Evolutionary conservation across 2,888 invertebrate genomes (phyloP).

Genomic region (Allolobophora icterica): DNA sequence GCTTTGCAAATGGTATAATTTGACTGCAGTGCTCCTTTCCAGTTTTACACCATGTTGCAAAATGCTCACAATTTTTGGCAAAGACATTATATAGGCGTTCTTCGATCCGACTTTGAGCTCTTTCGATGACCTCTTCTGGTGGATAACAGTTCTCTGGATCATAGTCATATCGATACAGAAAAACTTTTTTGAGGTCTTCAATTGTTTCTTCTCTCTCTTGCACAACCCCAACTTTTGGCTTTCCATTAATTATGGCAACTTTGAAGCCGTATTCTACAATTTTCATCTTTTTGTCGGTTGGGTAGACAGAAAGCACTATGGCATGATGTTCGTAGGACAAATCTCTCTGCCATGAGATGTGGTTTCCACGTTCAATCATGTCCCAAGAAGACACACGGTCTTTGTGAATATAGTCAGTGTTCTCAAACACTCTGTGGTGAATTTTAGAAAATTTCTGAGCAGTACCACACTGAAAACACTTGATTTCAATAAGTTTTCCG

Average conservation of each 20-base stretch:
- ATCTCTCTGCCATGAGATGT: background rate
- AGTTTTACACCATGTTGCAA: constrained; percentile 23
- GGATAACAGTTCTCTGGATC: constrained; percentile 20
- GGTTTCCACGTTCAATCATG: constrained; percentile 12
- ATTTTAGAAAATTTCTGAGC: background rate
- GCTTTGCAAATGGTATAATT: background rate
- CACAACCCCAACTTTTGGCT: background rate
- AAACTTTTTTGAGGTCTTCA: background rate
- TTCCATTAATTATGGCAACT: background rate
- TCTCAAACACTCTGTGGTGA: background rate
- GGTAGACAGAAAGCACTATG: background rate
- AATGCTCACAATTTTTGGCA: constrained; percentile 19
- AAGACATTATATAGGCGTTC: background rate
- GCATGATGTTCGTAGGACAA: constrained; percentile 18
- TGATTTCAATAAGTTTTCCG: background rate
- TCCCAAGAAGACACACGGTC: background rate
- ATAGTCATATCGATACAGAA: constrained; percentile 25
- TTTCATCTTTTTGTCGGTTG: background rate
- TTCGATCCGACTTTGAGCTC: constrained; percentile 1
- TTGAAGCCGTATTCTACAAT: constrained; percentile 8
- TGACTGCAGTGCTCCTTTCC: constrained; percentile 13
- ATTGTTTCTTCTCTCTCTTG: constrained; percentile 11
- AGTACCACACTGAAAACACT: background rate
- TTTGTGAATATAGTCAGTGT: background rate
- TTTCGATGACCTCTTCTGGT: background rate